These are phyloP conservation scores for Megamerina dolium DNA, from an alignment of 2,888 invertebrate species.

Conservation along the genomic window DNA sequence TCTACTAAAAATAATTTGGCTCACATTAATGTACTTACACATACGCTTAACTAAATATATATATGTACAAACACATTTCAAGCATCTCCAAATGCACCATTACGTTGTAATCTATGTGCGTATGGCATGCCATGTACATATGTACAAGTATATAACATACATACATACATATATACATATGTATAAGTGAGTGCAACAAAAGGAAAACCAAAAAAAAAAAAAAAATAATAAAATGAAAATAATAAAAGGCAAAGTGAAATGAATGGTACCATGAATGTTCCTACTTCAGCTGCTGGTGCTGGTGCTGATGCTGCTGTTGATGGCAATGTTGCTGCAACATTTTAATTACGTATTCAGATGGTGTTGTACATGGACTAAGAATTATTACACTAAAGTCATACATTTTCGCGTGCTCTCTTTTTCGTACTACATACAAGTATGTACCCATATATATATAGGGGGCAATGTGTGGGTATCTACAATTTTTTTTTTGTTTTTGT, in stretches of 20 bases:
- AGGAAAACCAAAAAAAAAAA: not conserved
- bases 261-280: not conserved
- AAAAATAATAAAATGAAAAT: constrained; percentile 5
- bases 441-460: too few relatives aligned
- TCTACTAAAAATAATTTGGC: too few relatives aligned
- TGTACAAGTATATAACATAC: not conserved
- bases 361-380: constrained; percentile 16
- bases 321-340: constrained; percentile 18
- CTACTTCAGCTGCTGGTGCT: not conserved
- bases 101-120: too few relatives aligned
- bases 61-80: too few relatives aligned
- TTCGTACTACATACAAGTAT: too few relatives aligned
- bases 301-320: not conserved
- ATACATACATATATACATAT: not conserved
- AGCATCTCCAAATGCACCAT: too few relatives aligned
- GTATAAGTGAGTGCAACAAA: constrained; percentile 4
- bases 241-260: not conserved
- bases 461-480: too few relatives aligned
- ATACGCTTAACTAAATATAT: too few relatives aligned
- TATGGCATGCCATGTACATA: too few relatives aligned
- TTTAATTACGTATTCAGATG: constrained; percentile 21
- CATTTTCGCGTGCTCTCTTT: too few relatives aligned
- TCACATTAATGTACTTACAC: too few relatives aligned
- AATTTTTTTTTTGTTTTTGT: too few relatives aligned
- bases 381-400: constrained; percentile 12